These are phyloP conservation scores for Telmatochromis sp. DNA, from an alignment of 2,113 vertebrate species.

Conservation along the genomic window DNA sequence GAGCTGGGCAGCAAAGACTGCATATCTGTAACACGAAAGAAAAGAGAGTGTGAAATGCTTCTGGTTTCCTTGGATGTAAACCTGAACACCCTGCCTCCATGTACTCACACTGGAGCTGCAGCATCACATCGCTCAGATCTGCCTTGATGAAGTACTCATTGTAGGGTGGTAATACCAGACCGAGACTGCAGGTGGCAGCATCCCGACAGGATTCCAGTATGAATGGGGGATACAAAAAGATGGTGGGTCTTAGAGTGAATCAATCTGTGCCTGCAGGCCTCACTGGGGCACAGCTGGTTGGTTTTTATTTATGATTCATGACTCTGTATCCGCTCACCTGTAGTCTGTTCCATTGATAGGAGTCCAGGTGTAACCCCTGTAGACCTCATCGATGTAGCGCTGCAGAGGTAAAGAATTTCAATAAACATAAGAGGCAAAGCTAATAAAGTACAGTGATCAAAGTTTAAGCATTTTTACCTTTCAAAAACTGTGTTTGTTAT, in stretches of 20 bases:
- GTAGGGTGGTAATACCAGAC: constrained; percentile 89
- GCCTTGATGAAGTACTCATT: constrained; percentile 94
- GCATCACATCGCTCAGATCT: constrained; percentile 95
- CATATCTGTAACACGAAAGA: constrained; percentile 87
- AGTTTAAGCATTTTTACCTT: neutral
- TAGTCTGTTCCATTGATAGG: constrained; percentile 96
- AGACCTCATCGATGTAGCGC: constrained; percentile 92
- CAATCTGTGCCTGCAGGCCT: neutral
- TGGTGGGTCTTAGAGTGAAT: neutral
- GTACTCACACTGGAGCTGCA: constrained; percentile 98
- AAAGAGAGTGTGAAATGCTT: constrained; percentile 61
- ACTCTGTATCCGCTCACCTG: constrained; percentile 75
- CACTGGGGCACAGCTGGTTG: neutral
- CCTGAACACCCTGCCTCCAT: neutral
- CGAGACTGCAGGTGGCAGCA: constrained; percentile 75
- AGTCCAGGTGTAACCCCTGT: constrained; percentile 90
- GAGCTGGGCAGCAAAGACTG: constrained; percentile 94
- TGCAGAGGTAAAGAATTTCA: constrained; percentile 38
- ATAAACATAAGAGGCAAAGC: neutral
- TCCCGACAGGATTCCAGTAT: neutral
- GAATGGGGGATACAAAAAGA: neutral
- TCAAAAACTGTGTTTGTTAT: neutral
- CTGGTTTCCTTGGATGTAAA: neutral
- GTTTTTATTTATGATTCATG: neutral
- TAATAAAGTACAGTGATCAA: neutral